Evolutionary conservation across 2,113 vertebrate genomes (phyloP).

Genomic region (Polyodon spathula): DNA sequence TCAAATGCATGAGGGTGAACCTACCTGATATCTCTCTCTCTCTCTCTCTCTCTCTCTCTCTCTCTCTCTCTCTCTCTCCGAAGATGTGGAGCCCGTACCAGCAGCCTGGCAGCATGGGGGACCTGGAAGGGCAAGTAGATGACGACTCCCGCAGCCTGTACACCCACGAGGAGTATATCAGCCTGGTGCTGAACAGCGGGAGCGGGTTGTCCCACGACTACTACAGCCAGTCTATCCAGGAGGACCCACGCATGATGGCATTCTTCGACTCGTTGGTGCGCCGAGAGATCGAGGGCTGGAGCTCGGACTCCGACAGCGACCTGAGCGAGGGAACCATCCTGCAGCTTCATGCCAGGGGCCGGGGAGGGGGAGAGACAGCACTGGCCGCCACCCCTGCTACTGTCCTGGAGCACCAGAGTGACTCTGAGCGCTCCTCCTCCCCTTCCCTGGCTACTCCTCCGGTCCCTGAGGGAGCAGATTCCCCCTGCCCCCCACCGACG

Average conservation of each 20-base stretch:
- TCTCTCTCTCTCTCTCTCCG: conserved; percentile 20
- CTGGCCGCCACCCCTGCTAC: background rate
- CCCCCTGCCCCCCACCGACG: conserved; percentile 15
- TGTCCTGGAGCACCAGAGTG: conserved; percentile 41
- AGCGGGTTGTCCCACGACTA: conserved; percentile 94
- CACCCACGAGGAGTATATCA: conserved; percentile 96
- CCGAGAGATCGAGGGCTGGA: conserved; percentile 95
- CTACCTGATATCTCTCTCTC: background rate
- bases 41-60: background rate
- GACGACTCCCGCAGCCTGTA: conserved; percentile 91
- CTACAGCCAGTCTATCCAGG: conserved; percentile 91
- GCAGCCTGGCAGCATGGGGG: conserved; percentile 84
- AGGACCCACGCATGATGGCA: conserved; percentile 97
- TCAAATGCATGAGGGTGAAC: no score
- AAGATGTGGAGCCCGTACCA: conserved; percentile 97
- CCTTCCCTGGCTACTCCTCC: conserved; percentile 62
- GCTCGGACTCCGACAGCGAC: conserved; percentile 90
- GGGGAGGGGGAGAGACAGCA: conserved; percentile 17
- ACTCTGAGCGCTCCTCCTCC: conserved; percentile 75
- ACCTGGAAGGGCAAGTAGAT: conserved; percentile 85
- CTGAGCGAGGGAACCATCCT: conserved; percentile 88
- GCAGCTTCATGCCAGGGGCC: conserved; percentile 82
- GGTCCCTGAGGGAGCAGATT: conserved; percentile 34
- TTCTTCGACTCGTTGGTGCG: conserved; percentile 97
- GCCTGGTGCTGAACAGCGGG: conserved; percentile 91